Percentiles rank a stretch among this genome's conserved stretches.
Conservation (phyloP, 2,888 invertebrate genomes). For the Didymodactylos carnosus region DNA sequence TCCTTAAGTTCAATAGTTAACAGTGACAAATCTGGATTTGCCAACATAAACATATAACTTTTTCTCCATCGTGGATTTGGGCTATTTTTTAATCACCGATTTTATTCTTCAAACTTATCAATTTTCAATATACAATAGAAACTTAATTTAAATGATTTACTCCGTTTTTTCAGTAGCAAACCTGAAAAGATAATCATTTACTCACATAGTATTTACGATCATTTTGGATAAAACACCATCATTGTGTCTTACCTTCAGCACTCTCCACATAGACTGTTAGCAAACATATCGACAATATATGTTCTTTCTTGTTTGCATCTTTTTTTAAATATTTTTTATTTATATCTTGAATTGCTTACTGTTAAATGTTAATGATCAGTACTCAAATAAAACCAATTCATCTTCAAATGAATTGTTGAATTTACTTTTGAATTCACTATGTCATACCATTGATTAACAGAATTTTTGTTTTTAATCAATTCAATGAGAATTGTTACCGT, state of each 20-base stretch:
- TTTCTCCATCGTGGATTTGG: not conserved
- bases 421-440: not conserved
- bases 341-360: not conserved
- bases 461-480: not conserved
- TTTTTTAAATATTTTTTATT: not conserved
- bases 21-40: not conserved
- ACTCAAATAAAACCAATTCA: not conserved
- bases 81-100: not conserved
- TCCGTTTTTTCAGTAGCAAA: not conserved
- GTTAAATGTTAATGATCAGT: not conserved
- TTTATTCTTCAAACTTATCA: not conserved
- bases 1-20: not conserved
- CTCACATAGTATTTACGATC: too few relatives aligned
- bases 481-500: not conserved
- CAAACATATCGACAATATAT: not conserved
- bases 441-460: not conserved
- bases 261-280: not conserved
- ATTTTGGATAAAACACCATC: too few relatives aligned
- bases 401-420: not conserved
- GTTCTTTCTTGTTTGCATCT: not conserved
- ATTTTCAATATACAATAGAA: not conserved
- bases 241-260: too few relatives aligned
- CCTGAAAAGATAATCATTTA: too few relatives aligned
- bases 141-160: not conserved
- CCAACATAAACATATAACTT: not conserved